These are phyloP conservation scores for Myathropa florea DNA, from an alignment of 2,888 invertebrate genomes.

Conservation along the genomic window DNA sequence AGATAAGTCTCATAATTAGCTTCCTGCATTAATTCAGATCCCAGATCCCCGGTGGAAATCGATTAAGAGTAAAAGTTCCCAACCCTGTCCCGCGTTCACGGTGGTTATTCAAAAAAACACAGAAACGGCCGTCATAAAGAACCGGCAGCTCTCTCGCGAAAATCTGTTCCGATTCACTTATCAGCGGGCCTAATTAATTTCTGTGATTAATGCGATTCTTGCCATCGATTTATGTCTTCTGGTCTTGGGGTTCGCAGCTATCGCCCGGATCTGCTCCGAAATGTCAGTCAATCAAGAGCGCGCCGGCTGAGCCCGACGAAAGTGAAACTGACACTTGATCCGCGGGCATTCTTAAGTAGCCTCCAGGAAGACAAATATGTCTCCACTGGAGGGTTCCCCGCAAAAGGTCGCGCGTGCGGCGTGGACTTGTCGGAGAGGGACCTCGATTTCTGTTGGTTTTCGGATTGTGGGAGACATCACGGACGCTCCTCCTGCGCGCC, in stretches of 20 bases:
- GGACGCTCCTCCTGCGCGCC: background rate
- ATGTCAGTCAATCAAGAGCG: conserved; percentile 13
- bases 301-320: conserved; percentile 25
- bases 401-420: conserved; percentile 25
- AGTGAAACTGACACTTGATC: conserved; percentile 48
- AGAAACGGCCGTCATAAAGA: background rate
- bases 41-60: conserved; percentile 16
- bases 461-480: conserved; percentile 10
- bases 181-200: conserved; percentile 55
- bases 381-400: conserved; percentile 37
- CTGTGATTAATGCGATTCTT: conserved; percentile 49
- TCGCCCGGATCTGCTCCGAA: conserved; percentile 42
- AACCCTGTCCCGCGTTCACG: background rate
- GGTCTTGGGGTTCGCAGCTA: background rate
- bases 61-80: conserved; percentile 58
- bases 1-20: conserved; percentile 28
- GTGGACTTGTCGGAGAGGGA: conserved; percentile 18
- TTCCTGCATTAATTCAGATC: conserved; percentile 39
- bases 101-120: conserved; percentile 1
- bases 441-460: background rate
- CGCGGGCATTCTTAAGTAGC: conserved; percentile 37
- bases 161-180: conserved; percentile 48
- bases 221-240: conserved; percentile 17
- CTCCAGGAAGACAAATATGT: conserved; percentile 21
- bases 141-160: conserved; percentile 39